Conservation (phyloP, 2,888 invertebrate genomes). For the Hetaerina titia region DNA sequence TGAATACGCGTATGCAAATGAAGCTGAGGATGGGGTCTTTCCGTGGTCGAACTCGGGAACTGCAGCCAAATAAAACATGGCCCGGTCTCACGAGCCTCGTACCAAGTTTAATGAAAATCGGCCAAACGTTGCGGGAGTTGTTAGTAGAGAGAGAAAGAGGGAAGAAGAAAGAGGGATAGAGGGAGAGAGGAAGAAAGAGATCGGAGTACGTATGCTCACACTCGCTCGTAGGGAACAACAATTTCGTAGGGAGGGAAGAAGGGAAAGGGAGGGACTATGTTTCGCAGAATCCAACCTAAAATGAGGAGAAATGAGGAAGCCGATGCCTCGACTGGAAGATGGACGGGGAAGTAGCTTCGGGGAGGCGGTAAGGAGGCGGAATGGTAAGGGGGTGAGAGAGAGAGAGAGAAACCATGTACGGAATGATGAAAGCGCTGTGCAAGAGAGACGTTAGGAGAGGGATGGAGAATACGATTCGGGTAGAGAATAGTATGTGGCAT, state of each 20-base stretch:
- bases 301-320: neutral
- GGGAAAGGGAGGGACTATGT: neutral
- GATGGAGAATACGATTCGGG: neutral
- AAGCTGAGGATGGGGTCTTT: neutral
- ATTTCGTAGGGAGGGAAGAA: neutral
- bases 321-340: neutral
- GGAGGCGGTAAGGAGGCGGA: neutral
- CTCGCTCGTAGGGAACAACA: too few species aligned
- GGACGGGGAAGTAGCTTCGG: neutral
- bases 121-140: neutral
- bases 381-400: neutral
- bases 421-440: neutral
- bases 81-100: slow-evolving; percentile 15
- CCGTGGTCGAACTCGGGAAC: slow-evolving; percentile 12
- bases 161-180: neutral
- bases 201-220: too few species aligned
- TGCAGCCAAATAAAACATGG: slow-evolving; percentile 11
- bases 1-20: neutral
- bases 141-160: neutral
- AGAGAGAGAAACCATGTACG: neutral
- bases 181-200: too few species aligned
- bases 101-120: slow-evolving; percentile 31
- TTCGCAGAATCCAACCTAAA: neutral
- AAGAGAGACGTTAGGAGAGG: neutral
- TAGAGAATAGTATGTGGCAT: neutral